These are phyloP conservation scores for Cheilosia urbana DNA, from an alignment of 2,888 invertebrate genomes.

Conservation along the genomic window DNA sequence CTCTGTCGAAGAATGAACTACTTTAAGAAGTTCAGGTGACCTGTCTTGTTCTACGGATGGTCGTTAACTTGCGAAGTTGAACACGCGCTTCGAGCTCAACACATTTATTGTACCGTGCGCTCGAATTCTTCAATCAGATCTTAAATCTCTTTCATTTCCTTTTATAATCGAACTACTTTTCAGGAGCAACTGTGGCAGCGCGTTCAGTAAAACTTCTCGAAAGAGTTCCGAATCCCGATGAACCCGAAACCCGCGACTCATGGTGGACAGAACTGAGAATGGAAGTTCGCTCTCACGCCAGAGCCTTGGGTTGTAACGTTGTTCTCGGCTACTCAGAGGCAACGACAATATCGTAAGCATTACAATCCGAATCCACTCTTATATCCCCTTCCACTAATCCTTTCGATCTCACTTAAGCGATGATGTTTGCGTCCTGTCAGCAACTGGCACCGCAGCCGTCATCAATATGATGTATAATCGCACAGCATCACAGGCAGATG, in stretches of 20 bases:
- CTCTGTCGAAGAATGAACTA: too few relatives aligned
- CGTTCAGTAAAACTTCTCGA: slow-evolving; percentile 93
- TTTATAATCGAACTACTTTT: too few relatives aligned
- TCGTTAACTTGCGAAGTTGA: neutral
- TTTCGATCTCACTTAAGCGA: slow-evolving; percentile 86
- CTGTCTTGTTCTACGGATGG: too few relatives aligned
- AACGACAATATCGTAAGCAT: slow-evolving; percentile 93
- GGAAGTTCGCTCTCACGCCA: slow-evolving; percentile 96
- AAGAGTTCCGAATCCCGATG: slow-evolving; percentile 92
- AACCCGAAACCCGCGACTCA: slow-evolving; percentile 95
- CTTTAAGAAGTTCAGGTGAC: too few relatives aligned
- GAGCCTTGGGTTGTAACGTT: slow-evolving; percentile 96
- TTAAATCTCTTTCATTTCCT: too few relatives aligned
- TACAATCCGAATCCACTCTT: neutral
- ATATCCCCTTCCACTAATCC: neutral
- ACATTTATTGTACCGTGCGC: too few relatives aligned
- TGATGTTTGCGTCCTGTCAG: slow-evolving; percentile 97
- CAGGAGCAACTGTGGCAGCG: slow-evolving; percentile 92
- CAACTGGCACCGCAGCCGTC: slow-evolving; percentile 96
- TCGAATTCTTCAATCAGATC: too few relatives aligned
- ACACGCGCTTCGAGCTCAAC: neutral
- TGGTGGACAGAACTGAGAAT: slow-evolving; percentile 99
- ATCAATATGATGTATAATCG: slow-evolving; percentile 86
- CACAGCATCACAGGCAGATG: slow-evolving; percentile 81
- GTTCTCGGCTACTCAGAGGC: slow-evolving; percentile 97